Evolutionary conservation across 2,888 invertebrate genomes (phyloP).

Genomic region (Melanargia galathea): DNA sequence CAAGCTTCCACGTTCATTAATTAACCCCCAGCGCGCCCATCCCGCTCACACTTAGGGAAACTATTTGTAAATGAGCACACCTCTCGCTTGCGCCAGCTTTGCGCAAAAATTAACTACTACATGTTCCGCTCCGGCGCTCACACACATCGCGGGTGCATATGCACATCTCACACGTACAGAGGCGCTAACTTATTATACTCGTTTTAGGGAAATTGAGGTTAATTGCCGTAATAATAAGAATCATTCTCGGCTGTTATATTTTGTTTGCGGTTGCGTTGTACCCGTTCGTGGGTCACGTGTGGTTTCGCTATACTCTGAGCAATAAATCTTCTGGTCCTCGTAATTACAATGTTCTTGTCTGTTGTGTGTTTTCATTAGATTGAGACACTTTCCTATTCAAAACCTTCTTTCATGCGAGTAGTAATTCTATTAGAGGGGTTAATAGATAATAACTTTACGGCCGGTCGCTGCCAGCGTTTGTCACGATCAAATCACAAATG

Average conservation of each 20-base stretch:
- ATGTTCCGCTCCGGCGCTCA: slow-evolving; percentile 68
- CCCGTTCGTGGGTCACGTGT: slow-evolving; percentile 68
- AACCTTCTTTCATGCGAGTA: slow-evolving; percentile 21
- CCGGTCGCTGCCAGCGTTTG: too few species aligned
- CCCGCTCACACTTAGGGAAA: slow-evolving; percentile 68
- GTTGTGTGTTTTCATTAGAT: slow-evolving; percentile 79
- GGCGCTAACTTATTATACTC: slow-evolving; percentile 50
- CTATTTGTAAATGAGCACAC: slow-evolving; percentile 78
- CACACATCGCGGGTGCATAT: slow-evolving; percentile 76
- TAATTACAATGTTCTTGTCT: slow-evolving; percentile 81
- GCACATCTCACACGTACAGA: slow-evolving; percentile 58
- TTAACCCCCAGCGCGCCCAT: slow-evolving; percentile 73
- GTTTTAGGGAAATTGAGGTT: slow-evolving; percentile 60
- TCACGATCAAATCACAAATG: too few species aligned
- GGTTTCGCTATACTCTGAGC: slow-evolving; percentile 73
- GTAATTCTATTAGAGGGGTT: neutral
- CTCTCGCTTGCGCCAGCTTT: slow-evolving; percentile 78
- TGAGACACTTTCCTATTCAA: slow-evolving; percentile 51
- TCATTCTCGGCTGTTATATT: slow-evolving; percentile 58
- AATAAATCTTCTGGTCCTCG: slow-evolving; percentile 79
- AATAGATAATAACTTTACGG: neutral
- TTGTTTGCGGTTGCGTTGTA: slow-evolving; percentile 52
- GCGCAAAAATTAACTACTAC: slow-evolving; percentile 83
- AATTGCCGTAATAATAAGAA: slow-evolving; percentile 66
- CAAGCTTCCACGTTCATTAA: slow-evolving; percentile 83